phyloP scores from a whole-genome alignment of 2,113 vertebrate genomes.

The Pachypanchax playfairii region DNA sequence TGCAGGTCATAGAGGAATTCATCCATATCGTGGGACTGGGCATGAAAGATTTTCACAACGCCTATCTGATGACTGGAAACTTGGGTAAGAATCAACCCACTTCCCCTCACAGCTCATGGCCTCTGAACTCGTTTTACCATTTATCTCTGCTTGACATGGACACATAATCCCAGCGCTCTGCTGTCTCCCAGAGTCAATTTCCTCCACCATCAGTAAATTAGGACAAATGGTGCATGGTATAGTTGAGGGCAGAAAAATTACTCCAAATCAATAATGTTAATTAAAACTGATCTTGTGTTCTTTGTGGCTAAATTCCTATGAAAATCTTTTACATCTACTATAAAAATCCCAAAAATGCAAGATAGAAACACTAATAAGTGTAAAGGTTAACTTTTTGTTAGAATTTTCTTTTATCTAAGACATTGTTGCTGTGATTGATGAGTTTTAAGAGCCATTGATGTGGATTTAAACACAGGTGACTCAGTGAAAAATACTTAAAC shows the following conservation, averaged over 20 bases:
- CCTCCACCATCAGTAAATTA: slow-evolving; percentile 66
- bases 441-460: too few relatives aligned
- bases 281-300: slow-evolving; percentile 70
- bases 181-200: slow-evolving; percentile 65
- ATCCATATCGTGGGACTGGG: slow-evolving; percentile 99
- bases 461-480: too few relatives aligned
- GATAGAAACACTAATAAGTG: too few relatives aligned
- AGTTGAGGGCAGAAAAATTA: slow-evolving; percentile 47
- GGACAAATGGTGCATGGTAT: slow-evolving; percentile 66
- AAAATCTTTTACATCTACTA: slow-evolving; percentile 59
- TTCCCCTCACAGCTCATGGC: slow-evolving; percentile 6
- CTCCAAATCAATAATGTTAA: slow-evolving; percentile 75
- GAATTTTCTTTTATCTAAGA: too few relatives aligned
- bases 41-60: slow-evolving; percentile 99
- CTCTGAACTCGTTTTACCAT: neutral
- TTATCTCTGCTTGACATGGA: slow-evolving; percentile 44
- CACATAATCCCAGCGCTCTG: slow-evolving; percentile 43
- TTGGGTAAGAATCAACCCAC: slow-evolving; percentile 88
- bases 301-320: slow-evolving; percentile 71
- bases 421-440: too few relatives aligned
- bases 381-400: too few relatives aligned
- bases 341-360: slow-evolving; percentile 28
- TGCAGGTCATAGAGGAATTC: slow-evolving; percentile 99
- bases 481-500: too few relatives aligned
- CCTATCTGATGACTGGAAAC: slow-evolving; percentile 99